phyloP scores from a whole-genome alignment of 53 echinoderm and acorn worm genomes.

The Hippasteria phrygiana region DNA sequence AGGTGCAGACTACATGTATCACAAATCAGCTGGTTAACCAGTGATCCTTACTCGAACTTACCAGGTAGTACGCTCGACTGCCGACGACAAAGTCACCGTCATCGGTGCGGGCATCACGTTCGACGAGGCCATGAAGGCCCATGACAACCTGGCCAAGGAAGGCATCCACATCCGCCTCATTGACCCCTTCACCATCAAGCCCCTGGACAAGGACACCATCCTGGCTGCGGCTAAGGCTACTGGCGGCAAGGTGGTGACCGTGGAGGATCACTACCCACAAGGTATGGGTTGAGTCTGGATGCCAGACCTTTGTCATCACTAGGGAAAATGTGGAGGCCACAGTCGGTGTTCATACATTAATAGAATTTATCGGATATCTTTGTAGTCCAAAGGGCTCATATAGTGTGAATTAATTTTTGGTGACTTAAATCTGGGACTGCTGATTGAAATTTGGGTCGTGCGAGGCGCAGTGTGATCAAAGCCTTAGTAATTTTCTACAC shows the following conservation, averaged over 20 bases:
- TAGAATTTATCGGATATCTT: not conserved
- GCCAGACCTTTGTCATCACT: not conserved
- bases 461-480: too few relatives aligned
- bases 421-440: too few relatives aligned
- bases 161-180: constrained; percentile 82
- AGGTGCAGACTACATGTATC: too few relatives aligned
- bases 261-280: constrained; percentile 95
- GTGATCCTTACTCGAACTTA: not conserved
- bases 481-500: too few relatives aligned
- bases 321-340: not conserved
- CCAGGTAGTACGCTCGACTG: constrained; percentile 80
- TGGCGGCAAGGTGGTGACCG: constrained; percentile 89
- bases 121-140: constrained; percentile 80
- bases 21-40: too few relatives aligned
- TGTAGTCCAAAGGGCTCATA: too few relatives aligned
- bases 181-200: constrained; percentile 98
- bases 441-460: too few relatives aligned
- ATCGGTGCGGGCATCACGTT: constrained; percentile 92
- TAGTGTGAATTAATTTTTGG: too few relatives aligned
- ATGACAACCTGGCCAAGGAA: constrained; percentile 73
- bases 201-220: constrained; percentile 84
- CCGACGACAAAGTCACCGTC: constrained; percentile 80
- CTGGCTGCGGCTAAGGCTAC: constrained; percentile 84
- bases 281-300: constrained; percentile 57
- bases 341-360: not conserved